Evolutionary conservation across 2,797 vertebrate species (phyloP).

Genomic region (Ctenosaura bakeri): DNA sequence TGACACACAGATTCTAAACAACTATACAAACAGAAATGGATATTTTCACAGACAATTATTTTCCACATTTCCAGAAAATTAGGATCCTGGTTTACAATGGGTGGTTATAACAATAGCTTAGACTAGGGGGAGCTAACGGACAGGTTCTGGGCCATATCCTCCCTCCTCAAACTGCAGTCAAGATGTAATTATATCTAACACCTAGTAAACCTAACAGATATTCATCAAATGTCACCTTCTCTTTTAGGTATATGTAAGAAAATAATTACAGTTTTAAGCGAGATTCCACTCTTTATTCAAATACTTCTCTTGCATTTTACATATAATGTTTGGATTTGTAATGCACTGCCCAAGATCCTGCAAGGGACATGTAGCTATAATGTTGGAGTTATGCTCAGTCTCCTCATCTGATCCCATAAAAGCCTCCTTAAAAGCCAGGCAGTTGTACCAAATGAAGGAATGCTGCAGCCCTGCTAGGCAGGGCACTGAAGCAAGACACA

Average conservation of each 20-base stretch:
- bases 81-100: neutral
- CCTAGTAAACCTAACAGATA: neutral
- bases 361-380: no score
- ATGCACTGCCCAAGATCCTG: neutral
- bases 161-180: neutral
- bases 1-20: conserved; percentile 64
- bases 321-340: neutral
- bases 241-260: neutral
- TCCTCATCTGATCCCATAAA: no score
- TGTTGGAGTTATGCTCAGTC: no score
- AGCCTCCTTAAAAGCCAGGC: no score
- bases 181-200: neutral
- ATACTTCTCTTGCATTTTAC: neutral
- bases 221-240: neutral
- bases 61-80: conserved; percentile 36
- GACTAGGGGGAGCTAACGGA: neutral
- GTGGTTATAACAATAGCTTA: neutral
- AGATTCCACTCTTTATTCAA: neutral
- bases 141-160: neutral
- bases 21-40: conserved; percentile 60
- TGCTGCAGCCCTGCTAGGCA: no score
- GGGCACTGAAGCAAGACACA: no score
- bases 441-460: no score
- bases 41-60: conserved; percentile 51
- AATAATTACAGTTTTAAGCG: neutral